Conservation (phyloP, 2,113 vertebrate genomes). For the Oreocharis arfaki region DNA sequence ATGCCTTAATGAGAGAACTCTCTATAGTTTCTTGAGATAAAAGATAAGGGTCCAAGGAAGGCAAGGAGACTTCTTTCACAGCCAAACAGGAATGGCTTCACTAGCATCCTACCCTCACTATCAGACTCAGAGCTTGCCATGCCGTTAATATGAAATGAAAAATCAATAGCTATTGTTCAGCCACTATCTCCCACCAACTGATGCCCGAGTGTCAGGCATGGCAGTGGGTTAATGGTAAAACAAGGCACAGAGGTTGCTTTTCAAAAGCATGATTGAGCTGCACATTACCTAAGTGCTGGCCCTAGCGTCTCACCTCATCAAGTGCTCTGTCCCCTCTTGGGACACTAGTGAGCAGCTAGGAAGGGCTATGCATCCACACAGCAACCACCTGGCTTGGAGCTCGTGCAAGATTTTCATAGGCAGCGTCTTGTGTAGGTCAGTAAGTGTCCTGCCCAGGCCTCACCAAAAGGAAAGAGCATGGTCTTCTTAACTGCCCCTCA, state of each 20-base stretch:
- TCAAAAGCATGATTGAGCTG: background rate
- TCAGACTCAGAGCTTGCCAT: background rate
- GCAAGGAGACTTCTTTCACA: background rate
- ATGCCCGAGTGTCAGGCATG: background rate
- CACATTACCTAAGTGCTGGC: background rate
- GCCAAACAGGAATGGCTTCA: background rate
- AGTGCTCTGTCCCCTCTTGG: background rate
- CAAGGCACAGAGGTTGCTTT: background rate
- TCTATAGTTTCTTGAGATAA: background rate
- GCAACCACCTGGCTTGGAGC: background rate
- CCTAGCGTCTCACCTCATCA: background rate
- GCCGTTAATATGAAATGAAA: conserved; percentile 22
- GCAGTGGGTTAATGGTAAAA: background rate
- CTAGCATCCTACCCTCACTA: background rate
- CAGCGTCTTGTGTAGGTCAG: background rate
- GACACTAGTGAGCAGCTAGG: background rate
- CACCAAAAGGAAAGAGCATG: background rate
- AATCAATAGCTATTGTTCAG: conserved; percentile 47
- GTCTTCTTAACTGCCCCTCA: background rate
- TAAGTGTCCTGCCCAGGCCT: background rate
- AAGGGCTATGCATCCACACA: background rate
- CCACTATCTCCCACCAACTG: background rate
- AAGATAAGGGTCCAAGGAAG: background rate
- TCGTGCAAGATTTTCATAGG: background rate
- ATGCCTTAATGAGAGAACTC: background rate